A percentile compares a stretch with the other conserved stretches of the same genome.
Conservation (phyloP, 2,113 vertebrate species). For the Lamprologus sp. region DNA sequence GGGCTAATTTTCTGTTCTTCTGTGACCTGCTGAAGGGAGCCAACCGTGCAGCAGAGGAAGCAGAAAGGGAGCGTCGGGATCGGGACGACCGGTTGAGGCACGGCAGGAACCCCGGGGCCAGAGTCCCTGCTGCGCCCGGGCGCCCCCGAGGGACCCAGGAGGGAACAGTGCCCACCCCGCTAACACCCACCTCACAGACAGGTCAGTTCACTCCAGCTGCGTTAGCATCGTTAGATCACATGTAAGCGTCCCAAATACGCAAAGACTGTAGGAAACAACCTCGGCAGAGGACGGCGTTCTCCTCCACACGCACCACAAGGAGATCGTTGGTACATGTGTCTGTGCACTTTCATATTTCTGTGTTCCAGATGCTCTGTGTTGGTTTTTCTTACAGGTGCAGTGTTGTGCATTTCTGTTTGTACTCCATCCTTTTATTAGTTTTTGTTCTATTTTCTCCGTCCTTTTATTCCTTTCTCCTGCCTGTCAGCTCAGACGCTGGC, state of each 20-base stretch:
- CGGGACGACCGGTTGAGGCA: slow-evolving; percentile 87
- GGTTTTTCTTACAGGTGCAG: not conserved
- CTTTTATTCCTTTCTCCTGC: not conserved
- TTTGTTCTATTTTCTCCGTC: rapidly evolving
- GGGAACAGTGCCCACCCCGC: slow-evolving; percentile 79
- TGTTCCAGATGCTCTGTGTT: not conserved
- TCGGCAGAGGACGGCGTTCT: not conserved
- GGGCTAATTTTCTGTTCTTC: too few species aligned
- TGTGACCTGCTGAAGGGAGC: slow-evolving; percentile 72
- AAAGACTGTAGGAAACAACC: rapidly evolving
- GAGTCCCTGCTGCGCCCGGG: slow-evolving; percentile 86
- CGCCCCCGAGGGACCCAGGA: slow-evolving; percentile 83
- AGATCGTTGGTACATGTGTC: rapidly evolving
- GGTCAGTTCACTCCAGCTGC: slow-evolving; percentile 53
- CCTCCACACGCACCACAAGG: not conserved
- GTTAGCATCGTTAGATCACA: not conserved
- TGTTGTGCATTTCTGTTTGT: not conserved
- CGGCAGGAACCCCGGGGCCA: slow-evolving; percentile 78
- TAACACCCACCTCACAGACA: slow-evolving; percentile 91
- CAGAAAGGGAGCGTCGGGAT: slow-evolving; percentile 85
- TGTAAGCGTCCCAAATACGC: not conserved
- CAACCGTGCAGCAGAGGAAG: slow-evolving; percentile 85
- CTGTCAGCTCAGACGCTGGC: not conserved
- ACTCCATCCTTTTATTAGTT: not conserved
- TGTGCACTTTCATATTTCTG: not conserved